Base-by-base conservation (phyloP, 2,113 vertebrate species). In the Pagrus major region DNA sequence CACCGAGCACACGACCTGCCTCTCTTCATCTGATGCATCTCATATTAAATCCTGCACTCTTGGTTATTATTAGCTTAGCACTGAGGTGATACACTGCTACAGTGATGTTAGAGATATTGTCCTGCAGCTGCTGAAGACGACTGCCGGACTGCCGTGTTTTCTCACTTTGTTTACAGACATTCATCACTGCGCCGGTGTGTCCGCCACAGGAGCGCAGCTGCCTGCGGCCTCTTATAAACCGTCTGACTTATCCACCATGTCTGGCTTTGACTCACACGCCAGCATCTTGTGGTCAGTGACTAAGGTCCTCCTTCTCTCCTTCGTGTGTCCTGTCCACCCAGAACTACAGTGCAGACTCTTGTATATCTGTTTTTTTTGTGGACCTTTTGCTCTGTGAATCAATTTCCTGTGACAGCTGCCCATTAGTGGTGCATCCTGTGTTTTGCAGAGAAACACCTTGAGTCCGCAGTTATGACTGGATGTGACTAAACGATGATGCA, bases 231-330 rank as follows among this genome's bases (percentile, higher is more conserved):
- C 83, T 71, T 71, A 47, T 88, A 89, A 91, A 93, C 90, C 49
- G 88, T 85, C 89, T 91, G 81, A 78, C 42, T 85, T 81, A 70
- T 78, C 86, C 86, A 76, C 82, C 86, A 83, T 52, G 91, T 93
- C 93, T 92, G 87, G 87, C 29, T 81, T 54, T 93, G 83, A 88
- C 84, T 92, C 91, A 93, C 73, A 77, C 8, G 65, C 81, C 89
- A 84, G 76, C 59, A 3, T 41, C 71, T 69, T 90, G 90, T 75
- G 92, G 91, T 92, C 83, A 85, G 84, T 93, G 91, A 93, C 88
- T 92, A 90, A 94, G 72, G 81, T 70, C 79, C 63, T 90, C 80
- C 65, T 84, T 74, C 25, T 4, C 59, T 65, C 21, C 29, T 47
- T 59, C 52, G 35, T 67, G 81, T 75, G 71, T 88, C 71, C 69